These are phyloP conservation scores for Gonioctena quinquepunctata DNA, from an alignment of 1,140 invertebrate genomes.

Conservation along the genomic window DNA sequence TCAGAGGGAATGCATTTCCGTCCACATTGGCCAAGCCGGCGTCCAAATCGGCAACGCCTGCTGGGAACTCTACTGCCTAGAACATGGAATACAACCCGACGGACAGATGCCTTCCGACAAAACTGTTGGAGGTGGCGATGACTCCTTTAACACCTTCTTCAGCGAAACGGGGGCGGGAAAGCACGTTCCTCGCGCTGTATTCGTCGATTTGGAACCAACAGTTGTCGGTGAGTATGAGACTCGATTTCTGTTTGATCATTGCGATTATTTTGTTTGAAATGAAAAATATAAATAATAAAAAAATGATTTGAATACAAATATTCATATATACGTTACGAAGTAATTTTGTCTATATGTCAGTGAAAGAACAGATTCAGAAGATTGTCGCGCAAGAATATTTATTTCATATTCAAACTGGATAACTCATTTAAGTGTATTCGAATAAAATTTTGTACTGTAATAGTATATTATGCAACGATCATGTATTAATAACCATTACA, in stretches of 20 bases:
- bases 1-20: constrained; percentile 82
- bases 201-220: constrained; percentile 75
- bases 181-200: constrained; percentile 71
- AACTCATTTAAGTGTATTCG: too few species aligned
- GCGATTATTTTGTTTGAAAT: not conserved
- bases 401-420: too few species aligned
- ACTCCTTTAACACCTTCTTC: constrained; percentile 84
- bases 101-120: constrained; percentile 81
- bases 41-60: constrained; percentile 88
- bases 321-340: not conserved
- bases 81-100: constrained; percentile 89
- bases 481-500: too few species aligned
- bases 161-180: constrained; percentile 77
- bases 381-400: too few species aligned
- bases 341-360: not conserved
- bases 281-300: not conserved
- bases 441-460: too few species aligned
- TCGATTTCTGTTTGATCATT: not conserved
- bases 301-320: not conserved
- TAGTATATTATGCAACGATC: too few species aligned
- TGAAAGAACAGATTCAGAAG: too few species aligned
- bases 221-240: constrained; percentile 65
- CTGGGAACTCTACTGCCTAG: constrained; percentile 87
- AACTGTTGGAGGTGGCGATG: constrained; percentile 69
- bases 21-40: constrained; percentile 88